Conservation (phyloP, 2,113 vertebrate species). For the Casuarius casuarius region DNA sequence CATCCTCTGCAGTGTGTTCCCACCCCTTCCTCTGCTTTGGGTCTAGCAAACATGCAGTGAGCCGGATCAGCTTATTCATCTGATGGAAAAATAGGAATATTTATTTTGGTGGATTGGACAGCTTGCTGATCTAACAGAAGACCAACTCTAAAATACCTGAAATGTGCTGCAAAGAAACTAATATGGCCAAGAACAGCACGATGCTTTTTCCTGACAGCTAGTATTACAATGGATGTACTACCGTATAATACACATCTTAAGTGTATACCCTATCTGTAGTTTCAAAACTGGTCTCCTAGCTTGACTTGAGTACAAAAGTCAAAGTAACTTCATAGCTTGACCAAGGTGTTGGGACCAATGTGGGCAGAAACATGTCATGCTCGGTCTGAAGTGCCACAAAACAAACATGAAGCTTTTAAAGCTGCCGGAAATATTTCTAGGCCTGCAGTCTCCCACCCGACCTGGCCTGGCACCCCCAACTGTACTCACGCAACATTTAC, state of each 20-base stretch:
- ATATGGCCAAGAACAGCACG: neutral
- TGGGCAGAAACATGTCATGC: neutral
- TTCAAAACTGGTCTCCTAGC: neutral
- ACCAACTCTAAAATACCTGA: neutral
- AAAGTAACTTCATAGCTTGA: neutral
- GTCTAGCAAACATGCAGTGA: neutral
- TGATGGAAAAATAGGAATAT: neutral
- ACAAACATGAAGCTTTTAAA: neutral
- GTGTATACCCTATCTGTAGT: accelerated
- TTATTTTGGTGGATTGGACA: neutral
- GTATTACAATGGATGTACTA: neutral
- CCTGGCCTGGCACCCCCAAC: neutral
- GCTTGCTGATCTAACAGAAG: neutral
- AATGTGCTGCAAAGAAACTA: neutral
- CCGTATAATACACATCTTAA: neutral
- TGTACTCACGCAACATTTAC: neutral
- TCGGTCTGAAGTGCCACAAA: neutral
- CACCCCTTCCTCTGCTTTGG: neutral
- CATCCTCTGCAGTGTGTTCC: accelerated
- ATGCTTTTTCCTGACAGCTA: neutral
- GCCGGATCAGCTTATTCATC: neutral
- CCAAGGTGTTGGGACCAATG: neutral
- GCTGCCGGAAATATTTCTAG: neutral
- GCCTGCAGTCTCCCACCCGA: neutral
- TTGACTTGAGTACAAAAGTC: neutral